Conservation (phyloP, 1,140 invertebrate species). For the Drosophila lacertosa region DNA sequence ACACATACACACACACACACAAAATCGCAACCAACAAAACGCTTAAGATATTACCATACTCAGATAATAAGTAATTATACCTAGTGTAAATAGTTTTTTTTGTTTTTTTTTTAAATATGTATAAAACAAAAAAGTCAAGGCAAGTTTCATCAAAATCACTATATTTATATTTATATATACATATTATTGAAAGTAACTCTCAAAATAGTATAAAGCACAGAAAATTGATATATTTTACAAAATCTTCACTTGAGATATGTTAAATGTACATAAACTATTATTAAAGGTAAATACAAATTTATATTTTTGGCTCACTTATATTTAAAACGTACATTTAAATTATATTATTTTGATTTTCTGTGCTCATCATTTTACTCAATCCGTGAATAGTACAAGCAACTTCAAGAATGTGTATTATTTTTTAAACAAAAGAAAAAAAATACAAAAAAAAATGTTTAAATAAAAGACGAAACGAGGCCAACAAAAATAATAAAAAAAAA, state of each 20-base stretch:
- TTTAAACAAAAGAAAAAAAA: constrained; percentile 1
- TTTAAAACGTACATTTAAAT: neutral
- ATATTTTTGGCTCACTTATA: neutral
- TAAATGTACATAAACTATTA: constrained; percentile 39
- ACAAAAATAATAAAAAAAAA: no score
- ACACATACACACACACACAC: constrained; percentile 21
- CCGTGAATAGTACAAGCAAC: constrained; percentile 32
- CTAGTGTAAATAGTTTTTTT: constrained; percentile 74
- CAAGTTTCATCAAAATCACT: constrained; percentile 9
- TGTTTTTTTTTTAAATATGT: constrained; percentile 39
- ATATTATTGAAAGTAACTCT: constrained; percentile 10
- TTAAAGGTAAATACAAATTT: neutral
- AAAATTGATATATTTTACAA: neutral
- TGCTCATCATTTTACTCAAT: constrained; percentile 4
- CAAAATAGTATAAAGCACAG: constrained; percentile 7
- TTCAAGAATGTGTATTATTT: constrained; percentile 30
- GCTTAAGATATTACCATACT: constrained; percentile 80
- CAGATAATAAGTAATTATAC: constrained; percentile 66
- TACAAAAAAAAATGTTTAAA: constrained; percentile 5
- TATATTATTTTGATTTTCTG: constrained; percentile 19
- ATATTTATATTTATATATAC: neutral
- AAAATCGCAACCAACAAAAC: constrained; percentile 40
- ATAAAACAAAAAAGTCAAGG: constrained; percentile 23
- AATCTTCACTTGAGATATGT: neutral
- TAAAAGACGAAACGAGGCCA: neutral